Percentiles rank a stretch among this genome's conserved stretches.
phyloP scores from a whole-genome alignment of 2,113 vertebrate genomes.

The Lepisosteus oculatus region DNA sequence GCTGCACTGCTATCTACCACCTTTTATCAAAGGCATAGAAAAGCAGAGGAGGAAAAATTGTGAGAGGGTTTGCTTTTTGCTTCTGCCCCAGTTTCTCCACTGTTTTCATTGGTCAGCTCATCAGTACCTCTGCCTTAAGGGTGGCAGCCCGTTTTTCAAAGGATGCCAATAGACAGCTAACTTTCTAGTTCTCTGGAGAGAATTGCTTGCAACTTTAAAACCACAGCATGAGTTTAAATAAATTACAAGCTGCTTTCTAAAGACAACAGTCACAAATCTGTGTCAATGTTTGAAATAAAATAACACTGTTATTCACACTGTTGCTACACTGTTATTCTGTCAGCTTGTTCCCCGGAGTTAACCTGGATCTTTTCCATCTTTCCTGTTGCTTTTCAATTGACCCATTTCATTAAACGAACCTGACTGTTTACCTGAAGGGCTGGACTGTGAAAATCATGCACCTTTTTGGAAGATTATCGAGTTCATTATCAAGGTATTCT shows the following conservation, averaged over 20 bases:
- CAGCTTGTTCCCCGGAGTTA: slow-evolving; percentile 28
- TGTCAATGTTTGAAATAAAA: slow-evolving; percentile 24
- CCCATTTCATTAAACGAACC: neutral
- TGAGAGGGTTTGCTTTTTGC: slow-evolving; percentile 18
- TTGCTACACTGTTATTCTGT: neutral
- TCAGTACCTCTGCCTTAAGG: slow-evolving; percentile 39
- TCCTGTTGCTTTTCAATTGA: neutral
- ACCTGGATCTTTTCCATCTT: slow-evolving; percentile 12
- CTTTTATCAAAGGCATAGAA: slow-evolving; percentile 82
- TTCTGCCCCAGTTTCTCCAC: slow-evolving; percentile 26
- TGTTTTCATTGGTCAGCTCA: slow-evolving; percentile 41
- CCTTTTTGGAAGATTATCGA: too few species aligned
- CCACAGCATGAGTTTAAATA: slow-evolving; percentile 39
- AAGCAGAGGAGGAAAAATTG: slow-evolving; percentile 67
- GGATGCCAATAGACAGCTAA: slow-evolving; percentile 39
- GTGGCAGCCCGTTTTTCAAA: slow-evolving; percentile 37
- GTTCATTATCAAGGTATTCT: slow-evolving; percentile 19
- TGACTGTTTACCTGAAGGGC: neutral
- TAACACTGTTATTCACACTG: slow-evolving; percentile 30
- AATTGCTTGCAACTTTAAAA: slow-evolving; percentile 47
- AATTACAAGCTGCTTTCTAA: slow-evolving; percentile 45
- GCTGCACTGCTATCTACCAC: slow-evolving; percentile 80
- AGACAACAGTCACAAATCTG: slow-evolving; percentile 13
- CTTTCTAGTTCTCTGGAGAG: slow-evolving; percentile 44
- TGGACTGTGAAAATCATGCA: too few species aligned